Base-by-base conservation (phyloP, 2,888 invertebrate genomes). In the Drosophila prostipennis region DNA sequence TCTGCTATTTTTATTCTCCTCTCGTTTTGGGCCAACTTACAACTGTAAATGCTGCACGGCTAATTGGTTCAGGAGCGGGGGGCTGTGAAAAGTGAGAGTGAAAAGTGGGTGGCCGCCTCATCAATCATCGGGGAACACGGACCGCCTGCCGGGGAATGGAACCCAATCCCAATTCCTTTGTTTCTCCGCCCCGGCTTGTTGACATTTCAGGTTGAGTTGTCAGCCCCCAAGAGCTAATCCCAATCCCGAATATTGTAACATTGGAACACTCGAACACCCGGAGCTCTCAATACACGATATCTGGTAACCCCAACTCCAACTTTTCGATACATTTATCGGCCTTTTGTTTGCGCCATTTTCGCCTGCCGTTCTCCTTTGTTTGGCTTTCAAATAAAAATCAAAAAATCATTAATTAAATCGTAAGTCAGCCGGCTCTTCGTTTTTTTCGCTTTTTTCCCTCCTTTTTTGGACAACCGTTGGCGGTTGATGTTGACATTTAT, bases 341-440 rank as follows among this genome's bases (percentile, higher is more conserved):
- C 26, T 40, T 43, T 23, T 43, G 23, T 26, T 11, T 7, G 14
- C 3, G 8, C 6, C 14, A 36, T 26, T 26, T 26, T 26, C 26
- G 26, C 26, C 26, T 26, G 26, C 34, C 23, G 46, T 48, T 23
- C 34, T 37, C 23, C 14, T 51, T 39, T 65, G 69, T 52, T 60
- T 48, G 48, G 32, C 57, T 32, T 56, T 67, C 52, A 60, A 70
- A 84, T 84, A 61, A 79, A 78, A 79, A 73, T 68, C 68, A 76
- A 76, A 79, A 72, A 68, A 69, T 46, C 81, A 84, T 81, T 84
- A 84, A 82, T 81, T 78, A 78, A 71, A 54, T 54, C 61, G 54
- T 49, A 51, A 51, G 52, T 34, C 48, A 11, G 14, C 48, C 29
- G 19, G 13, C 34, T 40, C 29, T 37, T 32, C 45, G 23, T 3